phyloP scores from a whole-genome alignment of 2,113 vertebrate species.

The Manacus vitellinus region DNA sequence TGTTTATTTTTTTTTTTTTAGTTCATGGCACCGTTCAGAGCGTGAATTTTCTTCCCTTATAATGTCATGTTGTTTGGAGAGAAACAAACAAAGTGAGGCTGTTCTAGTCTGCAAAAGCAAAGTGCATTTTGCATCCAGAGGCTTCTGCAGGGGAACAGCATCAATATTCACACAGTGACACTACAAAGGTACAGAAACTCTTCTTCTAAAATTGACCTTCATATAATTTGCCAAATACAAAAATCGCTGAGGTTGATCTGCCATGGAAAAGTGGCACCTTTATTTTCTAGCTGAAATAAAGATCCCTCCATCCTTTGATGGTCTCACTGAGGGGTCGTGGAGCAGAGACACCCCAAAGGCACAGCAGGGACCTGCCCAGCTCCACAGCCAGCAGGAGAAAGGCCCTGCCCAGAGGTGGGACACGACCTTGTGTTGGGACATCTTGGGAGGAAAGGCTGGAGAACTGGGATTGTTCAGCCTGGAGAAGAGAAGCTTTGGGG shows the following conservation, averaged over 20 bases:
- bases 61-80: neutral
- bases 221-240: neutral
- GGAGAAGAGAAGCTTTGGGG: neutral
- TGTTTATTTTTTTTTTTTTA: neutral
- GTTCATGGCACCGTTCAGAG: neutral
- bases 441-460: neutral
- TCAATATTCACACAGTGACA: neutral
- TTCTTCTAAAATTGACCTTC: neutral
- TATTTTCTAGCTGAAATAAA: neutral
- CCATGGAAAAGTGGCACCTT: neutral
- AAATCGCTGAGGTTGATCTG: neutral
- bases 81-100: neutral
- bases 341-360: neutral
- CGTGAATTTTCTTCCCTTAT: neutral
- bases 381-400: neutral
- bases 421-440: neutral
- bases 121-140: neutral
- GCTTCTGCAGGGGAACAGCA: neutral
- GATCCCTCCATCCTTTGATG: neutral
- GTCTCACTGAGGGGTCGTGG: rapidly evolving
- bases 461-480: neutral
- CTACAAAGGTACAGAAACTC: neutral
- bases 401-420: neutral
- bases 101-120: neutral
- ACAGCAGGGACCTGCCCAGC: neutral